Evolutionary conservation across 2,113 vertebrate genomes (phyloP).

Genomic region (Apodemus sylvaticus): DNA sequence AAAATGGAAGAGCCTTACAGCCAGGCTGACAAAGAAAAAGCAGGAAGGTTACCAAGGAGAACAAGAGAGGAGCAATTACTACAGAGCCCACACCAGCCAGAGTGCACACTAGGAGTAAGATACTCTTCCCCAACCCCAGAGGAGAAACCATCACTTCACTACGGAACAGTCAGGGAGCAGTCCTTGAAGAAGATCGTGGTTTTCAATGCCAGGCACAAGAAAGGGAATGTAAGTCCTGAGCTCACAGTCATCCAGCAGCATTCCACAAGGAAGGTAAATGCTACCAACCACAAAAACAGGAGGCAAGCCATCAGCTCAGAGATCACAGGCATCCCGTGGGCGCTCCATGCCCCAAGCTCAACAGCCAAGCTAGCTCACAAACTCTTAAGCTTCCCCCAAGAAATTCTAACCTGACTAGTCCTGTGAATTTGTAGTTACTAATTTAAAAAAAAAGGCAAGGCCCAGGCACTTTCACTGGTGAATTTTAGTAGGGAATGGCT

Average conservation of each 20-base stretch:
- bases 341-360: rapidly evolving
- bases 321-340: too few relatives aligned
- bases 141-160: not conserved
- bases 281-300: rapidly evolving
- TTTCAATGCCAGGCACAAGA: not conserved
- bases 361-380: rapidly evolving
- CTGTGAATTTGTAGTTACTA: not conserved
- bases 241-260: not conserved
- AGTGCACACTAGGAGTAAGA: not conserved
- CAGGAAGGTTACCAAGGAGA: not conserved
- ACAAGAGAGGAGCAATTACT: not conserved
- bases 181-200: not conserved
- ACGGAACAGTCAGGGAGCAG: not conserved
- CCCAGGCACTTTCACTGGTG: not conserved
- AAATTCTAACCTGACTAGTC: not conserved
- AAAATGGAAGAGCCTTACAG: not conserved
- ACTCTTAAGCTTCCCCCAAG: not conserved
- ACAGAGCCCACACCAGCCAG: not conserved
- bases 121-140: not conserved
- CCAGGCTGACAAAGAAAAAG: not conserved
- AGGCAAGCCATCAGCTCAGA: not conserved
- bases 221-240: not conserved
- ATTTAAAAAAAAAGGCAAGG: not conserved
- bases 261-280: not conserved
- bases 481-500: not conserved